Percentiles rank a stretch among this genome's conserved stretches.
phyloP scores from a whole-genome alignment of 1,140 invertebrate species.

The Agrilus planipennis region DNA sequence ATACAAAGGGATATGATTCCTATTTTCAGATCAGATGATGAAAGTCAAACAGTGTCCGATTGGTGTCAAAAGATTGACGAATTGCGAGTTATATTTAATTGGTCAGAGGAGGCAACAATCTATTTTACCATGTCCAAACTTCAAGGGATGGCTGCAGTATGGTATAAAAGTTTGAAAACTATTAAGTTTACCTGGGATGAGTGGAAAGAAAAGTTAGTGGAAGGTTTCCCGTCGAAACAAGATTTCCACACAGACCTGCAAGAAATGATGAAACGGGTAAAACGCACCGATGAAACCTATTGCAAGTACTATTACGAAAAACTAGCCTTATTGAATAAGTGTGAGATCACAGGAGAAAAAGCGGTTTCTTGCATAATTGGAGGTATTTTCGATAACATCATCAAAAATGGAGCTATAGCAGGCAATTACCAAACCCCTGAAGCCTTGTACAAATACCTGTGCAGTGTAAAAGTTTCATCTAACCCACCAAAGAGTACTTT shows the following conservation, averaged over 20 bases:
- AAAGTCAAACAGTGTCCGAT: neutral
- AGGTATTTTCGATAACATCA: slow-evolving; percentile 9
- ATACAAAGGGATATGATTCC: slow-evolving; percentile 2
- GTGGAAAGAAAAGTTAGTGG: slow-evolving; percentile 12
- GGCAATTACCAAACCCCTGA: slow-evolving; percentile 4
- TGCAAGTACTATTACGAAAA: slow-evolving; percentile 22
- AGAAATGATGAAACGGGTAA: slow-evolving; percentile 19
- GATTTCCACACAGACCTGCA: slow-evolving; percentile 21
- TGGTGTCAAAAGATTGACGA: slow-evolving; percentile 24
- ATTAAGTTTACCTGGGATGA: slow-evolving; percentile 19
- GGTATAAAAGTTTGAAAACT: slow-evolving; percentile 24
- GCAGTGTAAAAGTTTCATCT: too few relatives aligned
- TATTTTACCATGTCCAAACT: slow-evolving; percentile 23
- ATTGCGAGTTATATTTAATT: slow-evolving; percentile 14
- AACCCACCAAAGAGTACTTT: too few relatives aligned
- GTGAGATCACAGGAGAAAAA: slow-evolving; percentile 19
- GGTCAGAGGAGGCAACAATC: slow-evolving; percentile 15
- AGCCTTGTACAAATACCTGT: slow-evolving; percentile 7
- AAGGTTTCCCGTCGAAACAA: slow-evolving; percentile 17
- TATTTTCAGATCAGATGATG: slow-evolving; percentile 1
- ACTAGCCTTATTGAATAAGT: slow-evolving; percentile 20
- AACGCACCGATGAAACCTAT: slow-evolving; percentile 16
- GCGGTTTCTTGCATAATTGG: slow-evolving; percentile 23
- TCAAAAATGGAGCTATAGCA: neutral
- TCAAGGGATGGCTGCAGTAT: slow-evolving; percentile 21